A percentile compares a stretch with the other conserved stretches of the same genome.
These are phyloP conservation scores for Drepana arcuata DNA, from an alignment of 1,140 invertebrate genomes.

Conservation along the genomic window DNA sequence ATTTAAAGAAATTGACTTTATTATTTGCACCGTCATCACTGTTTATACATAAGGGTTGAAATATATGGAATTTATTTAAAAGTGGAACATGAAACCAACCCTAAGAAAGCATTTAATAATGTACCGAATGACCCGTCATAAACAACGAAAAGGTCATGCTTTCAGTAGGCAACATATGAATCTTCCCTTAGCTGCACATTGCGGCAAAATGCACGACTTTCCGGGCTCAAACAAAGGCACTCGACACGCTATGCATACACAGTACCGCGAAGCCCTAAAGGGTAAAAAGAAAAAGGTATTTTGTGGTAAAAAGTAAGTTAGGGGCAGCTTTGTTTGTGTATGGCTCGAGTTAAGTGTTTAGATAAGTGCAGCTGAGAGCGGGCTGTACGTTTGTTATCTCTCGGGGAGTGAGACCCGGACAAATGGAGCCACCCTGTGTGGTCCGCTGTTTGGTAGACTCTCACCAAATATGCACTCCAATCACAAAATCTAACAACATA, in stretches of 20 bases:
- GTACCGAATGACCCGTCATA: slow-evolving; percentile 26
- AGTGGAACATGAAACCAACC: too few relatives aligned
- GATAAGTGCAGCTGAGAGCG: slow-evolving; percentile 64
- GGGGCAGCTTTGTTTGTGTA: slow-evolving; percentile 64
- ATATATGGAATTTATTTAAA: too few relatives aligned
- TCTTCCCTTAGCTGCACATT: slow-evolving; percentile 54
- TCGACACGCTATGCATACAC: slow-evolving; percentile 54
- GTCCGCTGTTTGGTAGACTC: slow-evolving; percentile 53
- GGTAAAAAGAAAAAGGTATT: slow-evolving; percentile 61
- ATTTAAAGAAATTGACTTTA: too few relatives aligned
- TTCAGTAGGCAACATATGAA: slow-evolving; percentile 28
- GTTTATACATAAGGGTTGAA: too few relatives aligned
- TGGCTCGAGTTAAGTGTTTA: slow-evolving; percentile 65
- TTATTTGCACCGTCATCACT: too few relatives aligned
- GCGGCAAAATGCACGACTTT: slow-evolving; percentile 59
- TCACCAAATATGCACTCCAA: slow-evolving; percentile 36
- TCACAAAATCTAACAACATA: slow-evolving; percentile 26
- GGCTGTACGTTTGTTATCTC: slow-evolving; percentile 64
- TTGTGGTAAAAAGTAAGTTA: slow-evolving; percentile 67
- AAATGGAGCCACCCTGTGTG: slow-evolving; percentile 67
- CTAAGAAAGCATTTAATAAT: too few relatives aligned
- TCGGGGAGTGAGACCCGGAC: slow-evolving; percentile 43
- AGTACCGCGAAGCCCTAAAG: slow-evolving; percentile 53
- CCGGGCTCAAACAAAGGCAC: slow-evolving; percentile 55
- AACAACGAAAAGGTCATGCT: slow-evolving; percentile 47